Percentiles rank a stretch among this genome's conserved stretches.
phyloP scores from a whole-genome alignment of 2,888 invertebrate species.

The Tenthredo mesomela region DNA sequence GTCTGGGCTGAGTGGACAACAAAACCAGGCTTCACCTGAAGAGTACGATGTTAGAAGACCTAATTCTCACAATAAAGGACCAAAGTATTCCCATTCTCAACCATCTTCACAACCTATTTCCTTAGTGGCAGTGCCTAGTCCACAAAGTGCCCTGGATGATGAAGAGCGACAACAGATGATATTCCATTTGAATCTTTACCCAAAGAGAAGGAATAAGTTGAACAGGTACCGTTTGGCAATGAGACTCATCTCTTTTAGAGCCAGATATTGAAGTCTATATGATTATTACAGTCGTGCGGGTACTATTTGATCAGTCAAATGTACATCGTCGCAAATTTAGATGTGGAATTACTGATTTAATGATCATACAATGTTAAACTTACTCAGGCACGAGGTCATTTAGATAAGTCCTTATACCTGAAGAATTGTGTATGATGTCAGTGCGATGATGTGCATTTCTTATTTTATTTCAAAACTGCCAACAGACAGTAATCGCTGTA shows the following conservation, averaged over 20 bases:
- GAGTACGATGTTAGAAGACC: conserved; percentile 69
- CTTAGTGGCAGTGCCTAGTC: conserved; percentile 62
- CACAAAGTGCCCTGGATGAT: conserved; percentile 59
- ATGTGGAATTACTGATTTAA: not conserved
- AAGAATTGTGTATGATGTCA: not conserved
- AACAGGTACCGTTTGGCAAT: conserved; percentile 64
- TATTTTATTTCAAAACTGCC: not conserved
- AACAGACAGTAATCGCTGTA: not conserved
- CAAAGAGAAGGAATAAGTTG: conserved; percentile 77
- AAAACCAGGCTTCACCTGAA: conserved; percentile 56
- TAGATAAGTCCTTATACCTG: not conserved
- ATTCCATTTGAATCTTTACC: conserved; percentile 84
- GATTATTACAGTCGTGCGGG: not conserved
- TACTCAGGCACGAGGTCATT: not conserved
- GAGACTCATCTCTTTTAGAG: not conserved
- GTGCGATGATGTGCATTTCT: not conserved
- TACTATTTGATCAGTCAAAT: not conserved
- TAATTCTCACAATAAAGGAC: conserved; percentile 60
- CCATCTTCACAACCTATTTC: conserved; percentile 61
- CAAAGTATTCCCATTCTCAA: conserved; percentile 60
- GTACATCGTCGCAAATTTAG: not conserved
- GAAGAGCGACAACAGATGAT: conserved; percentile 80
- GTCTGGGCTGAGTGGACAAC: conserved; percentile 25
- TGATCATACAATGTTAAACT: not conserved
- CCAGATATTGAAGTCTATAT: not conserved